Percentiles rank a stretch among this genome's conserved stretches.
Evolutionary conservation across 2,888 invertebrate genomes (phyloP).

Genomic region (Sesia apiformis): DNA sequence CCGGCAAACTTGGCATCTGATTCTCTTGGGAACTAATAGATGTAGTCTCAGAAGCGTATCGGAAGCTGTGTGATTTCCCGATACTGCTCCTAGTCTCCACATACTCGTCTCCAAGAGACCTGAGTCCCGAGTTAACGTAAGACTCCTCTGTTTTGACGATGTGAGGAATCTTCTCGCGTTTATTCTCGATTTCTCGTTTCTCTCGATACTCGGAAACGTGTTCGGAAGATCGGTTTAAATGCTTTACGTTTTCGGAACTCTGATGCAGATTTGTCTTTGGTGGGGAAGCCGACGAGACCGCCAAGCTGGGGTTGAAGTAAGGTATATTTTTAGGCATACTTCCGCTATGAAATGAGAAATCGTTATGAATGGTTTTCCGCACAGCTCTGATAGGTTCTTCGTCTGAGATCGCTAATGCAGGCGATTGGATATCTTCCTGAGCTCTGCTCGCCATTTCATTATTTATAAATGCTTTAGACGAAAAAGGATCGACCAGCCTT

Average conservation of each 20-base stretch:
- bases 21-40: slow-evolving; percentile 65
- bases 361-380: slow-evolving; percentile 48
- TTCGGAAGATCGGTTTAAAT: slow-evolving; percentile 46
- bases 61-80: slow-evolving; percentile 83
- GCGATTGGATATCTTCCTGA: slow-evolving; percentile 38
- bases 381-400: slow-evolving; percentile 49
- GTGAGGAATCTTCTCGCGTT: slow-evolving; percentile 40
- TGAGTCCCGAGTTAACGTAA: slow-evolving; percentile 43
- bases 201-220: slow-evolving; percentile 48
- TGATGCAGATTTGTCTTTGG: slow-evolving; percentile 53
- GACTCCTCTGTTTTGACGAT: slow-evolving; percentile 49
- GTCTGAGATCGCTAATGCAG: slow-evolving; percentile 42
- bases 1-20: slow-evolving; percentile 68
- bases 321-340: slow-evolving; percentile 65
- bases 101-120: slow-evolving; percentile 62
- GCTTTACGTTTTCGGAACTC: slow-evolving; percentile 59
- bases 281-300: slow-evolving; percentile 49
- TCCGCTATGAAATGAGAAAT: slow-evolving; percentile 52
- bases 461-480: slow-evolving; percentile 56
- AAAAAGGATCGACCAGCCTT: slow-evolving; percentile 48
- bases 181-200: slow-evolving; percentile 34
- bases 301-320: slow-evolving; percentile 49
- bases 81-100: slow-evolving; percentile 72
- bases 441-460: slow-evolving; percentile 43
- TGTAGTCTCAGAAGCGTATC: slow-evolving; percentile 70